Base-by-base conservation (phyloP, 2,888 invertebrate genomes). In the Morpho helenor region DNA sequence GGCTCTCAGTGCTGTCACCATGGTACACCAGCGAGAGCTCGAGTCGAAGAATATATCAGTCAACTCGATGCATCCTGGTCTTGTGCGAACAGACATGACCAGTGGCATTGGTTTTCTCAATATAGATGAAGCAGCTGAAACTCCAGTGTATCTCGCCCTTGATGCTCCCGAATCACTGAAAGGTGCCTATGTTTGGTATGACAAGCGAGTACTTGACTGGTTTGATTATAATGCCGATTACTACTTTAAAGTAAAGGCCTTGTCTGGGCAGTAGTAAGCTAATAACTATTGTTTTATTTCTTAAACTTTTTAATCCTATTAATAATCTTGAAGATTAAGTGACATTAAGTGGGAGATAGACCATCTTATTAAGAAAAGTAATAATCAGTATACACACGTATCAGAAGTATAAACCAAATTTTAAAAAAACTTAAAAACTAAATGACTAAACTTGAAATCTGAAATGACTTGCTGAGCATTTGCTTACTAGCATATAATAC, bases 41-140 rank as follows among this genome's bases (percentile, higher is more conserved):
- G 76, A 77, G 8, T 84, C 89, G 0, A 90, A 92, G 57, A 92
- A 94, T 59, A 91, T 95, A 43, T 68, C 67, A 0, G 76, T 87
- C 0, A 95, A 95, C 76, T 85, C 93, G 8, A 92, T 94, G 70
- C 93, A 94, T 75, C 96, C 96, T 7, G 96, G 96, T 0, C 92
- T 94, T 66, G 95, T 96, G 0, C 92, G 92, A 61, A 96, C 96
- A 0, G 95, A 96, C 69, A 95, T 96, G 95, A 93, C 93, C 0
- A 87, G 84, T 46, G 91, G 93, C 40, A 89, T 88, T 65, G 96
- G 94, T 0, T 76, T 83, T 46, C 79, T 91, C 43, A 91, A 85
- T 1, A 74, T 88, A 9, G 93, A 93, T 10, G 78, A 90, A 70
- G 91, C 92, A 7, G 93, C 94, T 0, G 81, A 82, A 57, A 91